Percentiles rank a stretch among this genome's conserved stretches.
Evolutionary conservation across 2,888 invertebrate genomes (phyloP).

Genomic region (Drosophila greeni): DNA sequence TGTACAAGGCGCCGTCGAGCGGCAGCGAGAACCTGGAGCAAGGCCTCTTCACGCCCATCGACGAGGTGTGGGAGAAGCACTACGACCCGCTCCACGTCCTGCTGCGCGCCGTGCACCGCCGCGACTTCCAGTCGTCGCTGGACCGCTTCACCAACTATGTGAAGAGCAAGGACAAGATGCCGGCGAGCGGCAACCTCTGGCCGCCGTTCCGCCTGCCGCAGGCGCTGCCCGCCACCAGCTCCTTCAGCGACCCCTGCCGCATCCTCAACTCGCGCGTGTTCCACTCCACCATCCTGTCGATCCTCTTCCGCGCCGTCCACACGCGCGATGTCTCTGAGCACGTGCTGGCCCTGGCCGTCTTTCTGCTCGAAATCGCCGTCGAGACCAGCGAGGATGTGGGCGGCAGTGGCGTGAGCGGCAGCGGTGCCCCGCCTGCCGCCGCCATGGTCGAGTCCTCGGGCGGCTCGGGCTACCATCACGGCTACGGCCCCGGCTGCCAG

Average conservation of each 20-base stretch:
- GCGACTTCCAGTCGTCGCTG: constrained; percentile 96
- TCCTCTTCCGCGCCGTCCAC: constrained; percentile 90
- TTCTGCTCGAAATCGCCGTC: constrained; percentile 91
- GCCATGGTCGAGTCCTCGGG: constrained; percentile 70
- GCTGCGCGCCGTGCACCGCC: constrained; percentile 91
- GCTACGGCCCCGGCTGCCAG: constrained; percentile 50
- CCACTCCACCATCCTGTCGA: constrained; percentile 84
- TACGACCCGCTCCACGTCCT: constrained; percentile 97
- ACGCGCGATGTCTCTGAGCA: constrained; percentile 89
- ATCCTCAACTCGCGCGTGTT: constrained; percentile 78
- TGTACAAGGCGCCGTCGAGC: constrained; percentile 88
- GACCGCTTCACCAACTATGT: constrained; percentile 92
- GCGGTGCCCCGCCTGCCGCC: constrained; percentile 25
- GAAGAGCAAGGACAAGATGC: constrained; percentile 82
- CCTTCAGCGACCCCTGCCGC: constrained; percentile 84
- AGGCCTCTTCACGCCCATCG: constrained; percentile 92
- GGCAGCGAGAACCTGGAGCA: constrained; percentile 90
- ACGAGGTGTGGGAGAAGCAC: constrained; percentile 92
- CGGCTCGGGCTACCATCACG: constrained; percentile 61
- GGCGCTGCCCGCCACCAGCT: constrained; percentile 80
- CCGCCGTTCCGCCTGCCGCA: constrained; percentile 88
- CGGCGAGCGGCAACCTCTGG: constrained; percentile 84
- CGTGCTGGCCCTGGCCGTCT: constrained; percentile 90
- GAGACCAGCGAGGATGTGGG: constrained; percentile 74
- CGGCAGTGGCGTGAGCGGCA: constrained; percentile 30